Evolutionary conservation across 1,140 invertebrate genomes (phyloP), one percentile per base, ranked within the genome.

Genomic region (Calephelis virginiensis): DNA sequence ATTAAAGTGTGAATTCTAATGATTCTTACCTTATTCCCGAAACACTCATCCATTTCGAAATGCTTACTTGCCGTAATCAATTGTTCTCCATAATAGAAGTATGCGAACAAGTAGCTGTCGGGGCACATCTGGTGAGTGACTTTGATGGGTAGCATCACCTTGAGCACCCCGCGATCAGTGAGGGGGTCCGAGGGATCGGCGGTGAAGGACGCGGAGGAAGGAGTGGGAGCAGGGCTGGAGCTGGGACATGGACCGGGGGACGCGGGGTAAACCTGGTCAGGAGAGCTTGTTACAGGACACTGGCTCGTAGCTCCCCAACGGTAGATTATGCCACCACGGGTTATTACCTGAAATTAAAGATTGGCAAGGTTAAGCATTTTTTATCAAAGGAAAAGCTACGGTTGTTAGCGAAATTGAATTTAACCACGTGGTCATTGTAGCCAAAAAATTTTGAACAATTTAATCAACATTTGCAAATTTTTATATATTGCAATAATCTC

Each of bases 71-170:
- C 85, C 17, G 81, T 89, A 38, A 96, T 92, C 0, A 94, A 89
- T 74, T 96, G 94, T 0, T 93, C 92, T 11, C 94, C 93, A 9
- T 94, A 90, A 17, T 95, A 92, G 77, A 95, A 95, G 69, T 95
- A 96, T 0, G 95, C 92, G 0, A 96, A 72, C 6, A 96, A 75
- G 76, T 94, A 92, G 12, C 93, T 94, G 0, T 94, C 86, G 0
- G 94, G 94, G 8, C 94, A 94, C 94, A 95, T 94, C 49, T 92
- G 92, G 45, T 93, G 90, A 0, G 92, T 92, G 12, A 94, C 82
- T 63, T 84, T 85, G 8, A 91, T 77, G 0, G 89, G 86, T 38
- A 92, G 37, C 81, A 88, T 83, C 3, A 90, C 73, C 53, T 80
- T 76, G 8, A 80, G 68, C 37, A 83, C 50, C 38, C 86, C 73